Evolutionary conservation across 2,113 vertebrate genomes (phyloP).

Genomic region (Sylvia atricapilla): DNA sequence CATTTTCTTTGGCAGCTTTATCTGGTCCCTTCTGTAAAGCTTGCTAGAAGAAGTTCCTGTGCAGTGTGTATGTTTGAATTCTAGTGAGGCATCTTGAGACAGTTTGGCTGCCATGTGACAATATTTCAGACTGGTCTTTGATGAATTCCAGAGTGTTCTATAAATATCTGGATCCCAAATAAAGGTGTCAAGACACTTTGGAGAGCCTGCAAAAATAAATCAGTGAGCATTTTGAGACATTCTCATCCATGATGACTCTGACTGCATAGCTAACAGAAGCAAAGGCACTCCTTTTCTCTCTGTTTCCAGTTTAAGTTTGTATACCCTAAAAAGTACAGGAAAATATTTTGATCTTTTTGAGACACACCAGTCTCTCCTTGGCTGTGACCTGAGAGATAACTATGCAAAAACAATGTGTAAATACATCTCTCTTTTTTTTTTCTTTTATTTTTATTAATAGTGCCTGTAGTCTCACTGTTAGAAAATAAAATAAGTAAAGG

Average conservation of each 20-base stretch:
- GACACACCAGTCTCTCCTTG: not conserved
- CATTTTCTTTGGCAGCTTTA: constrained; percentile 70
- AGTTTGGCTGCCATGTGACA: constrained; percentile 21
- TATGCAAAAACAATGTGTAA: not conserved
- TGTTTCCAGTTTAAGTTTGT: constrained; percentile 28
- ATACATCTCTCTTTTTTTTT: not conserved
- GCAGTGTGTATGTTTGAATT: not conserved
- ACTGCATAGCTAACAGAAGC: constrained; percentile 40
- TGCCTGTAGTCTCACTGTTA: not conserved
- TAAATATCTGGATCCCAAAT: constrained; percentile 60
- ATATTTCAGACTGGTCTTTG: constrained; percentile 55
- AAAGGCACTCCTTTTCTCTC: not conserved
- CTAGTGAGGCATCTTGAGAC: not conserved
- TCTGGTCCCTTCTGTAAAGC: constrained; percentile 13
- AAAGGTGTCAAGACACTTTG: constrained; percentile 58
- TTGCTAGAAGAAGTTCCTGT: constrained; percentile 29
- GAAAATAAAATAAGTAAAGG: not conserved
- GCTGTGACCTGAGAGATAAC: not conserved
- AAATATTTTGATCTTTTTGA: not conserved
- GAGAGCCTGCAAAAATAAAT: constrained; percentile 48
- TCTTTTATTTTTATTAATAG: not conserved
- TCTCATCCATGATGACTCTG: constrained; percentile 16
- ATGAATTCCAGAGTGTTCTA: constrained; percentile 54
- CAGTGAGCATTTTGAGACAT: not conserved
- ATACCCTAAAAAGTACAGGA: constrained; percentile 3